A percentile compares a stretch with the other conserved stretches of the same genome.
phyloP scores from a whole-genome alignment of 2,888 invertebrate species.

The Disparrhopalites patrizii region DNA sequence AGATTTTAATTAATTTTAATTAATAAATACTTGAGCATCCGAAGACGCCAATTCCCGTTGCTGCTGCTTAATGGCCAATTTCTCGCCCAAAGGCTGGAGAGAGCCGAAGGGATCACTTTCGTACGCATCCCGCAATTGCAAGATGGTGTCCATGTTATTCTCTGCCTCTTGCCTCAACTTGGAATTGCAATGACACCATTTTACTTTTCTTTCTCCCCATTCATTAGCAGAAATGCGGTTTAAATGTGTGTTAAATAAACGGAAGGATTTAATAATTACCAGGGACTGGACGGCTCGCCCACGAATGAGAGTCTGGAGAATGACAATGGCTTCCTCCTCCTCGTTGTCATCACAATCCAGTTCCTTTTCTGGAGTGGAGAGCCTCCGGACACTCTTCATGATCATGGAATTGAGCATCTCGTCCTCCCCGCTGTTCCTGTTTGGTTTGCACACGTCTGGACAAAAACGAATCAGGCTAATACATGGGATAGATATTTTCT shows the following conservation, averaged over 20 bases:
- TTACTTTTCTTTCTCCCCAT: too few relatives aligned
- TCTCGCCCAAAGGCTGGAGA: slow-evolving; percentile 24
- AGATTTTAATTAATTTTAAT: neutral
- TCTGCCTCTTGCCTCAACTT: slow-evolving; percentile 42
- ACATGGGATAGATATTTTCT: too few relatives aligned
- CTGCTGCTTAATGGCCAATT: slow-evolving; percentile 21
- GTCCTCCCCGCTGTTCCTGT: slow-evolving; percentile 8
- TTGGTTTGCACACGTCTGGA: slow-evolving; percentile 21
- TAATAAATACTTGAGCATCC: slow-evolving; percentile 3
- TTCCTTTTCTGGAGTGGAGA: slow-evolving; percentile 29
- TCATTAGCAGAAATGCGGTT: neutral
- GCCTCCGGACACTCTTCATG: slow-evolving; percentile 15
- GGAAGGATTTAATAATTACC: slow-evolving; percentile 53
- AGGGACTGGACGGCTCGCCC: slow-evolving; percentile 69
- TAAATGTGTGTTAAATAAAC: neutral
- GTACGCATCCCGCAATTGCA: slow-evolving; percentile 40
- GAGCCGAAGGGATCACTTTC: slow-evolving; percentile 44
- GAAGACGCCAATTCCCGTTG: slow-evolving; percentile 12
- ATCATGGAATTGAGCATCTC: slow-evolving; percentile 17
- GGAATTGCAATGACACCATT: neutral
- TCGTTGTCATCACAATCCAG: slow-evolving; percentile 26
- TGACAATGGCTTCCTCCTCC: slow-evolving; percentile 50
- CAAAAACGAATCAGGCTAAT: neutral
- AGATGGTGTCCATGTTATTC: slow-evolving; percentile 38
- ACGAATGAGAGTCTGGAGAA: slow-evolving; percentile 64